Conservation (phyloP, 2,888 invertebrate genomes). For the Baccha elongata region DNA sequence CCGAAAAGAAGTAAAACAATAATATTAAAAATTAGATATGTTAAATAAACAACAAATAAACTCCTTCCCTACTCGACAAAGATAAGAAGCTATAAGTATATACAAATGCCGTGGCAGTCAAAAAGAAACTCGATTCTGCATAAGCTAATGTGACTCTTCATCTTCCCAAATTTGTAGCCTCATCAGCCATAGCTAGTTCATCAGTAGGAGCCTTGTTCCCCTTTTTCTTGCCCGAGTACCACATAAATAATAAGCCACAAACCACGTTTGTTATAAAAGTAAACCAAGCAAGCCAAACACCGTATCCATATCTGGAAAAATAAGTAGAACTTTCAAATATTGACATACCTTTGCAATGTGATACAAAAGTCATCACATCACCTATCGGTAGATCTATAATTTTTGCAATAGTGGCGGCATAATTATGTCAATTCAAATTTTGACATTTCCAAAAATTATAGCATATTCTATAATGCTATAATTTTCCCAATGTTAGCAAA, state of each 20-base stretch:
- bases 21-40: no score
- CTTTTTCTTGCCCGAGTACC: conserved; percentile 93
- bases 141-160: conserved; percentile 76
- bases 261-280: conserved; percentile 88
- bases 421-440: no score
- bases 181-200: conserved; percentile 92
- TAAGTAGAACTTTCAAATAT: conserved; percentile 4
- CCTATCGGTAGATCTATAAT: no score
- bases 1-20: conserved; percentile 24
- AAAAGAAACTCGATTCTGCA: conserved; percentile 22
- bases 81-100: conserved; percentile 36
- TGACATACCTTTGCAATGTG: no score
- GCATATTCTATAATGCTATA: no score
- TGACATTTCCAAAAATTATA: no score
- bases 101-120: conserved; percentile 66
- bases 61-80: conserved; percentile 17
- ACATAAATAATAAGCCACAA: conserved; percentile 88
- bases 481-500: no score
- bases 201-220: conserved; percentile 92
- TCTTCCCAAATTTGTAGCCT: conserved; percentile 91
- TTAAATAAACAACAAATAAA: conserved; percentile 34
- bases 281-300: conserved; percentile 90
- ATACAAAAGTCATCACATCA: no score
- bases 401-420: no score
- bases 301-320: conserved; percentile 86